Evolutionary conservation across 2,113 vertebrate species (phyloP).

Genomic region (Colossoma macropomum): DNA sequence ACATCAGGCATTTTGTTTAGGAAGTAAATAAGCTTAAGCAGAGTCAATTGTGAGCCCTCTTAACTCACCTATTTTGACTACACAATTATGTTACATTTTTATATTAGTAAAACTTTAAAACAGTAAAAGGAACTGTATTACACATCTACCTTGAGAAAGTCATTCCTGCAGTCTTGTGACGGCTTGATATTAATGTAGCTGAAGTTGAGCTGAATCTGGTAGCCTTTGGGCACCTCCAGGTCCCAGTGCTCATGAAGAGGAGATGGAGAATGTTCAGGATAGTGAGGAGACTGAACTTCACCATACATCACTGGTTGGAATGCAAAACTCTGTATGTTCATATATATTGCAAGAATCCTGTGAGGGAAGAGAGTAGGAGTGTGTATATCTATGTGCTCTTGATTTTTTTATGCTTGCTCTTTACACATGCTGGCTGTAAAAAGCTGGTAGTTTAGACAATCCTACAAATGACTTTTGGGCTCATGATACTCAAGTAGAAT

Average conservation of each 20-base stretch:
- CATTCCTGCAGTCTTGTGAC: conserved; percentile 84
- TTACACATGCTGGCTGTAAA: no score
- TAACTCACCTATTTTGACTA: background rate
- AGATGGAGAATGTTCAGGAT: conserved; percentile 84
- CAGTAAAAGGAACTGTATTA: background rate
- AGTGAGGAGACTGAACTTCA: conserved; percentile 82
- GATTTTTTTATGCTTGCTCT: no score
- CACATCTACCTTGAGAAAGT: conserved; percentile 78
- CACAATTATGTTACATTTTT: background rate
- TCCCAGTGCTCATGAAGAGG: conserved; percentile 77
- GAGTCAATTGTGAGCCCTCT: background rate
- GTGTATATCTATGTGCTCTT: background rate
- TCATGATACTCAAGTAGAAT: no score
- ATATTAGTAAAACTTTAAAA: background rate
- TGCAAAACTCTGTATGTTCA: conserved; percentile 52
- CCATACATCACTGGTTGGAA: conserved; percentile 69
- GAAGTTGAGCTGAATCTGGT: conserved; percentile 84
- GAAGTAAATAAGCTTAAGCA: background rate
- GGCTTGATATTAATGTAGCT: conserved; percentile 87
- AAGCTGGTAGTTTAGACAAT: no score
- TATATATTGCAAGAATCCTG: conserved; percentile 50
- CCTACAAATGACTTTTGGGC: no score
- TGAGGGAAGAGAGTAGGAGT: background rate
- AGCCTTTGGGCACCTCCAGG: conserved; percentile 82
- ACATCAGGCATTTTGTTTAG: background rate